These are phyloP conservation scores for Gobio occitaniae DNA, from an alignment of 2,797 vertebrate species.

Conservation along the genomic window DNA sequence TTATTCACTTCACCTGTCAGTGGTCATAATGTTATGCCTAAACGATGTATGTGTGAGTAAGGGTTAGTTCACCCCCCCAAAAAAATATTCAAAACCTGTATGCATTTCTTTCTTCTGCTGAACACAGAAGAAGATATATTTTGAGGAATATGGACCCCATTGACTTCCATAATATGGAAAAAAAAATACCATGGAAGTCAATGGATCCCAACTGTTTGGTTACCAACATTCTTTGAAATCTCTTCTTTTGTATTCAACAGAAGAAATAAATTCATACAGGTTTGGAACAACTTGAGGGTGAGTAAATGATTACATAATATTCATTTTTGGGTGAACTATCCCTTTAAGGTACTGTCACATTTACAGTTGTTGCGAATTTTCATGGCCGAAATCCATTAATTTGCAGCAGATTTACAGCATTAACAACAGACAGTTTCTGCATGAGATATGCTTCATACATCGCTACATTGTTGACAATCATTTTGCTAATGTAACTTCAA, in stretches of 20 bases:
- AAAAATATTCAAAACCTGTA: too few species aligned
- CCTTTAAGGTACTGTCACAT: background rate
- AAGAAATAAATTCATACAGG: background rate
- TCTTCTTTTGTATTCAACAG: background rate
- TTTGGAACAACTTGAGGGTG: background rate
- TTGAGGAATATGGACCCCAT: too few species aligned
- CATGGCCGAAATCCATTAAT: background rate
- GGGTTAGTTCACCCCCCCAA: background rate
- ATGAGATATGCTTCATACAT: background rate
- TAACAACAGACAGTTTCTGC: background rate
- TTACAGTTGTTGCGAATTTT: background rate
- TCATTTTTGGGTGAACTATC: background rate
- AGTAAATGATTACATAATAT: background rate
- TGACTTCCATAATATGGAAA: too few species aligned
- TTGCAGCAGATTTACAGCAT: background rate
- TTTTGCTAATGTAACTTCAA: background rate
- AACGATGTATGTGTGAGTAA: background rate
- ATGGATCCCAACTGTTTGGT: background rate
- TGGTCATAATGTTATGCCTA: too few species aligned
- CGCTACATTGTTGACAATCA: background rate
- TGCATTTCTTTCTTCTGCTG: too few species aligned
- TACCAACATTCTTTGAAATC: background rate
- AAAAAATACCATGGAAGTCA: too few species aligned
- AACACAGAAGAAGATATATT: too few species aligned
- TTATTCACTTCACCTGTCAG: too few species aligned